Conservation (phyloP, 64 coral and sea anemone species). For the Pachyseris speciosa region DNA sequence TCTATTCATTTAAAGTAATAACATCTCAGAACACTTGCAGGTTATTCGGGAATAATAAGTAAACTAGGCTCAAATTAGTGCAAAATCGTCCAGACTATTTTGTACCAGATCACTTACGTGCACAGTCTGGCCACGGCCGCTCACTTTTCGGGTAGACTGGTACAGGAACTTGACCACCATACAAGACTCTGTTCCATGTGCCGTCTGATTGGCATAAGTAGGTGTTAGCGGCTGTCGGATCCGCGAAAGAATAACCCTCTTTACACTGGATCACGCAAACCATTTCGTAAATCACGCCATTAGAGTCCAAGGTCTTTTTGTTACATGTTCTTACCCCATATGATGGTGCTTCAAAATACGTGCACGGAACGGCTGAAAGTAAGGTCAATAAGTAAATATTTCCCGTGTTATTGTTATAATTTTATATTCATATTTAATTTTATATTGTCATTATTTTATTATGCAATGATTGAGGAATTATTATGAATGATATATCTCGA, state of each 20-base stretch:
- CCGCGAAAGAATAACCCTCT: slow-evolving; percentile 71
- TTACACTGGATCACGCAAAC: slow-evolving; percentile 83
- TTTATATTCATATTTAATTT: too few relatives aligned
- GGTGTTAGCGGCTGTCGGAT: slow-evolving; percentile 41
- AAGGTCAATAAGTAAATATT: too few relatives aligned
- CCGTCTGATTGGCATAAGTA: slow-evolving; percentile 74
- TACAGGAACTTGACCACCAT: slow-evolving; percentile 7
- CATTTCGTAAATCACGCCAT: slow-evolving; percentile 79
- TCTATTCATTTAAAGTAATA: too few relatives aligned
- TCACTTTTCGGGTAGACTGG: slow-evolving; percentile 29
- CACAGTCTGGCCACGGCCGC: slow-evolving; percentile 91
- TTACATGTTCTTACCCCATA: slow-evolving; percentile 82
- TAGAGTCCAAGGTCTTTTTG: slow-evolving; percentile 59
- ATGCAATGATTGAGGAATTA: too few relatives aligned
- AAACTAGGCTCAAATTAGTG: too few relatives aligned
- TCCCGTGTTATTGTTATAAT: too few relatives aligned
- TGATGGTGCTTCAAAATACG: slow-evolving; percentile 71
- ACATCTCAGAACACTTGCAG: too few relatives aligned
- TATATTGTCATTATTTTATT: too few relatives aligned
- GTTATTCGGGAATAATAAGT: too few relatives aligned
- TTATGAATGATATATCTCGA: too few relatives aligned
- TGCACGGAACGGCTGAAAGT: slow-evolving; percentile 71
- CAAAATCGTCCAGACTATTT: background rate
- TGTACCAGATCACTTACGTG: slow-evolving; percentile 65
- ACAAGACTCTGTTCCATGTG: slow-evolving; percentile 54